Base-by-base conservation (phyloP, 2,797 vertebrate genomes). In the Delichon dasypus region DNA sequence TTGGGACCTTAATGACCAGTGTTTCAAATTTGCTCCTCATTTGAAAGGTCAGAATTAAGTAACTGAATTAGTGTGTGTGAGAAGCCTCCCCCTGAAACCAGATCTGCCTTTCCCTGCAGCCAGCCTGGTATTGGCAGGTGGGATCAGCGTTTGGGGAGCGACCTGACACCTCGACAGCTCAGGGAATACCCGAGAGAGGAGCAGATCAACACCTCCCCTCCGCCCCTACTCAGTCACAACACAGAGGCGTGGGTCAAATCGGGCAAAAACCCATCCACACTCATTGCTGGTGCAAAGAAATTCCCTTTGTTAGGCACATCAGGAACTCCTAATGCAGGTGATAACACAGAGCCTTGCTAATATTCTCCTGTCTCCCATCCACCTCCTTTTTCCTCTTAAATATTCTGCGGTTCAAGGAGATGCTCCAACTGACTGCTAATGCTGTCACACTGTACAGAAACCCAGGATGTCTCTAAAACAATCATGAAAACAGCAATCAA, bases 31-130 rank as follows among this genome's bases (percentile, higher is more conserved):
- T 85, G 53, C 70, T 90, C 54, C 73, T 85, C 79, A 76, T 89
- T 84, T 89, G 60, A 91, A 94, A 96, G 93, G 89, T 93, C 89
- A 91, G 82, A 91, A 92, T 95, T 95, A 91, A 94, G 76, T 67
- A 93, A 94, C 26, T 5, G 2, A 94, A 80, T 64, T 66, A 80
- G 51, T 13, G 70, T 32, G 70, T 55, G 76, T 78, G 70, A 89
- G 82, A 94, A 92, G 55, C 70, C 79, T 84, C 71, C 25, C 51
- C 60, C 62, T 86, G 94, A 96, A 92, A 96, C 60, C 12, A 58
- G 79, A 97, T 92, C 94, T 81, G 88, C 89, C 79, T 81, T 68
- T 91, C 87, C 79, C 73, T 86, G 76, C 91, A 78, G 47, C 4
- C 8, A 89, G 85, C 44, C 62, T 66, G 54, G 29, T 70, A 90